Percentiles rank a stretch among this genome's conserved stretches.
These are phyloP conservation scores for Sceliomorpha sp. DNA, from an alignment of 2,888 invertebrate species.

Conservation along the genomic window DNA sequence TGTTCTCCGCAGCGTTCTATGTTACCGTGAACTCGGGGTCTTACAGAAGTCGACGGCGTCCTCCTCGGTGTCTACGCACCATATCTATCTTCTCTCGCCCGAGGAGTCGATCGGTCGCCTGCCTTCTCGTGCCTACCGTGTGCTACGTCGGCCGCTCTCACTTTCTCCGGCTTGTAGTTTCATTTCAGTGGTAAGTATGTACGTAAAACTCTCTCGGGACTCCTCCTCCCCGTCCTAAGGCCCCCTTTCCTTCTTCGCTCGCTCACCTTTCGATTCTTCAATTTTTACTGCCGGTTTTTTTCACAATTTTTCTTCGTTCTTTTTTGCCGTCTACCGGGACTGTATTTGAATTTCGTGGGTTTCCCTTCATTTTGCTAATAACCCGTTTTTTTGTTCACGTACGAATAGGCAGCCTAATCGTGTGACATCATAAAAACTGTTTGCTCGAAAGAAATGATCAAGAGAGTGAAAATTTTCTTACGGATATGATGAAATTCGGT, in stretches of 20 bases:
- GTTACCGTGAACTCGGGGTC: constrained; percentile 46
- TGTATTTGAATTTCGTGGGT: no score
- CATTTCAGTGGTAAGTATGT: constrained; percentile 74
- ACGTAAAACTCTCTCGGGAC: constrained; percentile 75
- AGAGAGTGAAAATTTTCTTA: no score
- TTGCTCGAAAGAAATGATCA: no score
- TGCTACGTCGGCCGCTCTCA: constrained; percentile 75
- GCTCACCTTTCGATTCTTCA: constrained; percentile 15
- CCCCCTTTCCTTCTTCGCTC: constrained; percentile 40
- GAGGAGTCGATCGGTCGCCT: constrained; percentile 65
- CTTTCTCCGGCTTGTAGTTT: constrained; percentile 78
- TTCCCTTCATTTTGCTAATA: no score
- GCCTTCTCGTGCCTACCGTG: constrained; percentile 66
- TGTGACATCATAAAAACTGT: no score
- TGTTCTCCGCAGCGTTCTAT: constrained; percentile 42
- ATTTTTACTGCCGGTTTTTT: not conserved
- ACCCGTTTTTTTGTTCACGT: no score
- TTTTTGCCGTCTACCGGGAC: no score
- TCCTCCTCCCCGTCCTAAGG: constrained; percentile 41
- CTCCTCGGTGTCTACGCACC: constrained; percentile 59
- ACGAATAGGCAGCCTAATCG: no score
- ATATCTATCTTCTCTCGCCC: constrained; percentile 68
- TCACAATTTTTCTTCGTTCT: no score
- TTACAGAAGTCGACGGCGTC: constrained; percentile 61
- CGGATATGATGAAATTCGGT: no score